Evolutionary conservation across 1,140 invertebrate species (phyloP).

Genomic region (Drosophila pachea): DNA sequence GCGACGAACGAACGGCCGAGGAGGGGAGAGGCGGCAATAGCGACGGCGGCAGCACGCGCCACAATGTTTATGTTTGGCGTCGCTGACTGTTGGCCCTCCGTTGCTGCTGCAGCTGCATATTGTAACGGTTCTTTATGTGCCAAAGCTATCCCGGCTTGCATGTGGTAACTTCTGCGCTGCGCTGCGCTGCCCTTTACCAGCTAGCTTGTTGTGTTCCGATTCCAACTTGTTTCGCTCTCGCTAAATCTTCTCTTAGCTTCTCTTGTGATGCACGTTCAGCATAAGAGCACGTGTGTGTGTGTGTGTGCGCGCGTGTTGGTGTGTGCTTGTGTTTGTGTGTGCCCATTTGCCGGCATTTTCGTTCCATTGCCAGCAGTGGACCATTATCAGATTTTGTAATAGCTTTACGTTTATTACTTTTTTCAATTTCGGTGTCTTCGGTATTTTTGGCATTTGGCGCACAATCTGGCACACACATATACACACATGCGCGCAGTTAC

Average conservation of each 20-base stretch:
- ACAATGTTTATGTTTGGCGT: constrained; percentile 69
- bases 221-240: constrained; percentile 44
- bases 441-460: constrained; percentile 60
- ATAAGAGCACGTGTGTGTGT: too few species aligned
- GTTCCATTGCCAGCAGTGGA: constrained; percentile 68
- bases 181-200: background rate
- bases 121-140: constrained; percentile 64
- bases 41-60: constrained; percentile 52
- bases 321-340: constrained; percentile 30
- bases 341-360: constrained; percentile 57
- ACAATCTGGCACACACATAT: constrained; percentile 22
- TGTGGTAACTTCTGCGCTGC: constrained; percentile 45
- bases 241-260: background rate
- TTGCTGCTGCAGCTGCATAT: constrained; percentile 53
- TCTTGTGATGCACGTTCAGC: constrained; percentile 9
- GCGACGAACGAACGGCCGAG: background rate
- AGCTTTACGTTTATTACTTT: constrained; percentile 78
- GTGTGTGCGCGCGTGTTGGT: constrained; percentile 3
- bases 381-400: constrained; percentile 77
- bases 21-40: constrained; percentile 6
- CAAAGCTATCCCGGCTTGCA: constrained; percentile 31
- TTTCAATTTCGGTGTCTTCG: constrained; percentile 62
- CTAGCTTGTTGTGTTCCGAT: constrained; percentile 57
- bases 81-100: constrained; percentile 9
- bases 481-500: background rate